Evolutionary conservation across 2,888 invertebrate species (phyloP), one percentile per base, ranked within the genome.

Genomic region (Heterodera filipjevi): DNA sequence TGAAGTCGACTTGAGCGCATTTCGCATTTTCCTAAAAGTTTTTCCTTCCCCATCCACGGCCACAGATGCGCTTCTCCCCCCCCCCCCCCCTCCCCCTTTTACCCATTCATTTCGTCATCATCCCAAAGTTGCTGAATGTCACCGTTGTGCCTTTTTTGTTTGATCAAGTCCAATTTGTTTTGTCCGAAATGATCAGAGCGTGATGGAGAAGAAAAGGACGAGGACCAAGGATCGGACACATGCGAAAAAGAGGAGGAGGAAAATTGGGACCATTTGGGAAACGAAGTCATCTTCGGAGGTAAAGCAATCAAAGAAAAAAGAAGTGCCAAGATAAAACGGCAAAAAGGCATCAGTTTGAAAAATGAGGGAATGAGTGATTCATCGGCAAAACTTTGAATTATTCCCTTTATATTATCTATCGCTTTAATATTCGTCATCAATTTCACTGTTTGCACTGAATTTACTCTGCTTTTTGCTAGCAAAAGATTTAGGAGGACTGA

Each of bases 51-150:
- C 16, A 14, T 49, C 0, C 5, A 53, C 6, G 12, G 12, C 44
- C 44, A 44, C 16, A 12, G 39, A 12, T 39, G 6, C 39, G 39
- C 8, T 12, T 39, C 12, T 39, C 39, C 8, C 53, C 46, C 30
- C 19, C 59, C 33, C 35, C 30, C 8, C 39, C 12, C 12, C 12
- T 12, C 8, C 53, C 46, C 30, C 19, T 32, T n/a, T n/a, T 19
- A 35, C 46, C 66, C 75, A 30, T 66, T 32, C 75, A 75, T 32
- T 64, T 22, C 44, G 32, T 75, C 64, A 3, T 59, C 66, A 32
- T 75, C 75, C 75, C 75, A 75, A 22, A 75, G 19, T 35, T 75
- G 75, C 44, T 66, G 44, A 19, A 75, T 75, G 68, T 75, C 75
- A 10, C 75, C 75, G 46, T 10, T 53, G n/a, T 75, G 75, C 68